A percentile compares a stretch with the other conserved stretches of the same genome.
Evolutionary conservation across 2,113 vertebrate genomes (phyloP).

Genomic region (Drymodes brunneopygia): DNA sequence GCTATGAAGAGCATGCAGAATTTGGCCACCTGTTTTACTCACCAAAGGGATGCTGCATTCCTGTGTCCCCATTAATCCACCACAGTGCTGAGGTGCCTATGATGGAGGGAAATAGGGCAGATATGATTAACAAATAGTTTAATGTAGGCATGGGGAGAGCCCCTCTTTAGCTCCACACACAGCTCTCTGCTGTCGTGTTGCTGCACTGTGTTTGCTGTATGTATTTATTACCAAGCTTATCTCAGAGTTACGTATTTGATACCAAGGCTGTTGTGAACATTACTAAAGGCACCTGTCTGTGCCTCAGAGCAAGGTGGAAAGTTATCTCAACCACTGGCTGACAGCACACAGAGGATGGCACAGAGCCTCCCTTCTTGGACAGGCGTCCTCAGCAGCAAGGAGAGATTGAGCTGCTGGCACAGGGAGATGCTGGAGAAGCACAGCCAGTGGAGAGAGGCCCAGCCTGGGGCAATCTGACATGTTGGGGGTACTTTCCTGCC

Average conservation of each 20-base stretch:
- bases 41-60: background rate
- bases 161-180: background rate
- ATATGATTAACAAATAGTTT: background rate
- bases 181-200: background rate
- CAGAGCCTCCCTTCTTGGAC: background rate
- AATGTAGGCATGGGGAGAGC: background rate
- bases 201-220: background rate
- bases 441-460: background rate
- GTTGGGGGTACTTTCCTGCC: background rate
- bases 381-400: background rate
- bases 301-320: background rate
- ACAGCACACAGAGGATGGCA: background rate
- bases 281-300: background rate
- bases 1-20: fast-evolving
- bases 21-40: background rate
- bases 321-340: background rate
- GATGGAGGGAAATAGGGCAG: background rate
- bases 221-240: background rate
- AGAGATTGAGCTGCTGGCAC: background rate
- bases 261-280: background rate
- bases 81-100: background rate
- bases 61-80: background rate
- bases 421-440: background rate
- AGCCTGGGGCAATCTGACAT: background rate
- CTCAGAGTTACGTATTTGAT: background rate